Evolutionary conservation across 1,140 invertebrate genomes (phyloP).

Genomic region (Goniozus legneri): DNA sequence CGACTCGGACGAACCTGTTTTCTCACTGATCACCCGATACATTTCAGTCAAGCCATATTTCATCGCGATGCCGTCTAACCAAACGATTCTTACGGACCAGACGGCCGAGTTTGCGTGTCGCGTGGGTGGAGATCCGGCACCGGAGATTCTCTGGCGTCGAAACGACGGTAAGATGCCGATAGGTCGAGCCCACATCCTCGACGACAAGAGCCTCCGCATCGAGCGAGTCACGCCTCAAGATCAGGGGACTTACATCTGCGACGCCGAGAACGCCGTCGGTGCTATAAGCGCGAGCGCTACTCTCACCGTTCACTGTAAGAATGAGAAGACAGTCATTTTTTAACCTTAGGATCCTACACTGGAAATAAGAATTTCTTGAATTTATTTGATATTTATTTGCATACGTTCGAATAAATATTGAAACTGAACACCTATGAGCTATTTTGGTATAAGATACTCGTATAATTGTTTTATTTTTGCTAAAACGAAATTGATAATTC

Average conservation of each 20-base stretch:
- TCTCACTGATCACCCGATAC: background rate
- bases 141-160: slow-evolving; percentile 84
- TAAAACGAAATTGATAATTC: too few species aligned
- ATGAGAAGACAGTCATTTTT: too few species aligned
- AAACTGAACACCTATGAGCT: too few species aligned
- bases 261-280: slow-evolving; percentile 76
- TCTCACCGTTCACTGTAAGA: slow-evolving; percentile 75
- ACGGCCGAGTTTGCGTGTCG: slow-evolving; percentile 83
- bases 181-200: slow-evolving; percentile 68
- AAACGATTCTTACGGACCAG: slow-evolving; percentile 75
- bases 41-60: slow-evolving; percentile 85
- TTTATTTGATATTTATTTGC: too few species aligned
- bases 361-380: too few species aligned
- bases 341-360: too few species aligned
- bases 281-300: slow-evolving; percentile 70
- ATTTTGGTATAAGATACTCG: too few species aligned
- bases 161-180: slow-evolving; percentile 81
- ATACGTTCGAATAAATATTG: too few species aligned
- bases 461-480: background rate
- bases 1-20: background rate
- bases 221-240: slow-evolving; percentile 71
- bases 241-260: slow-evolving; percentile 78
- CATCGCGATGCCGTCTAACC: slow-evolving; percentile 77
- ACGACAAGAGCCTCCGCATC: slow-evolving; percentile 74
- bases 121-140: slow-evolving; percentile 85